Percentiles rank a stretch among this genome's conserved stretches.
phyloP scores from a whole-genome alignment of 2,113 vertebrate species.

The Perca schrenkii region DNA sequence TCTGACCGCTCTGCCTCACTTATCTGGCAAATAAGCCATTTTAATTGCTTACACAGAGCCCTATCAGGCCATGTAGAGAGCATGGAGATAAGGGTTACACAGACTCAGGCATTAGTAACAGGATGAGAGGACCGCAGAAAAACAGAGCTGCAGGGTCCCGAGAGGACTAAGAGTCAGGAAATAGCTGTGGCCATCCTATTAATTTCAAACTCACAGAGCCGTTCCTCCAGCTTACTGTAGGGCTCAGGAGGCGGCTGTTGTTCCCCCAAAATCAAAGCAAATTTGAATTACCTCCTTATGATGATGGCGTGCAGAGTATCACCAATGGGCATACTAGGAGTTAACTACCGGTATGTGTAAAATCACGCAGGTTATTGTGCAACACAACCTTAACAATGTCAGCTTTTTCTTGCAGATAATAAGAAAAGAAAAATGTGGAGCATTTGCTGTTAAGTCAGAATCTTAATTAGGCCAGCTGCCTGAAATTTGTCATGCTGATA shows the following conservation, averaged over 20 bases:
- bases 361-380: background rate
- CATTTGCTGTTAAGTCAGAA: conserved; percentile 7
- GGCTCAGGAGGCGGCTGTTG: conserved; percentile 40
- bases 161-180: conserved; percentile 71
- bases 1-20: conserved; percentile 74
- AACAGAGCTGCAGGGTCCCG: conserved; percentile 72
- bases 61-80: conserved; percentile 77
- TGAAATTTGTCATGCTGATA: background rate
- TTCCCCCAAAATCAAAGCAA: conserved; percentile 34
- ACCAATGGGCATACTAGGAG: background rate
- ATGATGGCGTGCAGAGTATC: background rate
- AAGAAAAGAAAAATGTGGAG: background rate
- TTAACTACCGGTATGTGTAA: background rate
- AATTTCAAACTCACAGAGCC: conserved; percentile 64
- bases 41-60: conserved; percentile 82
- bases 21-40: conserved; percentile 80
- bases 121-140: conserved; percentile 80
- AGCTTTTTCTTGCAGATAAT: background rate
- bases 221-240: conserved; percentile 28
- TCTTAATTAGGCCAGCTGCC: conserved; percentile 18
- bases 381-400: background rate
- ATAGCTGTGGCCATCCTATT: conserved; percentile 72
- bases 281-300: conserved; percentile 18
- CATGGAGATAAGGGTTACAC: conserved; percentile 82
- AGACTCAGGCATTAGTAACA: conserved; percentile 78